Conservation (phyloP, 2,888 invertebrate genomes). For the Oegoconia quadripuncta region DNA sequence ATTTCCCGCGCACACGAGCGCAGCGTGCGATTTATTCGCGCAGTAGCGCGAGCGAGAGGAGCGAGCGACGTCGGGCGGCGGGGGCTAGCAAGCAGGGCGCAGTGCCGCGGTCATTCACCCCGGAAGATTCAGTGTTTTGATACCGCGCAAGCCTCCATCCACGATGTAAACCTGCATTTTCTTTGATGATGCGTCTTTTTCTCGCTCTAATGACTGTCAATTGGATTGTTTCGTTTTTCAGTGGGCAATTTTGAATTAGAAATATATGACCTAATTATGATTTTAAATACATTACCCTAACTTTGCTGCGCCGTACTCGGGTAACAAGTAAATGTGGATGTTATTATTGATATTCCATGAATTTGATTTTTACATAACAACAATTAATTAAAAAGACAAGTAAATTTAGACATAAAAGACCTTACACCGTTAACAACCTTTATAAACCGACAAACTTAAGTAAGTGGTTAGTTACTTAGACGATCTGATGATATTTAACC, state of each 20-base stretch:
- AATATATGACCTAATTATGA: neutral
- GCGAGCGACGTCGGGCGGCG: constrained; percentile 35
- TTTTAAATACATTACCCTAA: neutral
- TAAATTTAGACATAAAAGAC: too few relatives aligned
- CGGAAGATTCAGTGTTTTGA: constrained; percentile 79
- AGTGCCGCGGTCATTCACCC: constrained; percentile 71
- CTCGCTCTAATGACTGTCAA: constrained; percentile 67
- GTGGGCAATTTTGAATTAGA: too few relatives aligned
- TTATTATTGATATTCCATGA: too few relatives aligned
- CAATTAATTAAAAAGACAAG: too few relatives aligned
- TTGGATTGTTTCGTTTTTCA: constrained; percentile 36
- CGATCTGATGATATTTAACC: too few relatives aligned
- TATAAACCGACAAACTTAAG: too few relatives aligned
- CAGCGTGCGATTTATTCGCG: constrained; percentile 62
- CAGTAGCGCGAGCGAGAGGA: too few relatives aligned
- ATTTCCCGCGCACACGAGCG: constrained; percentile 62
- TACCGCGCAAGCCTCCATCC: constrained; percentile 66
- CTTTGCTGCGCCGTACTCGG: too few relatives aligned
- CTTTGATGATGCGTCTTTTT: constrained; percentile 73
- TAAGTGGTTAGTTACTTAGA: too few relatives aligned
- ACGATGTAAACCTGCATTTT: constrained; percentile 75
- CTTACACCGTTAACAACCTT: too few relatives aligned
- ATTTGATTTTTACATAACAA: too few relatives aligned
- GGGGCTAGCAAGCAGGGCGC: constrained; percentile 47
- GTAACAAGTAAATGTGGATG: too few relatives aligned